Conservation (phyloP, 2,888 invertebrate genomes). For the Chrysopilus asiliformis region DNA sequence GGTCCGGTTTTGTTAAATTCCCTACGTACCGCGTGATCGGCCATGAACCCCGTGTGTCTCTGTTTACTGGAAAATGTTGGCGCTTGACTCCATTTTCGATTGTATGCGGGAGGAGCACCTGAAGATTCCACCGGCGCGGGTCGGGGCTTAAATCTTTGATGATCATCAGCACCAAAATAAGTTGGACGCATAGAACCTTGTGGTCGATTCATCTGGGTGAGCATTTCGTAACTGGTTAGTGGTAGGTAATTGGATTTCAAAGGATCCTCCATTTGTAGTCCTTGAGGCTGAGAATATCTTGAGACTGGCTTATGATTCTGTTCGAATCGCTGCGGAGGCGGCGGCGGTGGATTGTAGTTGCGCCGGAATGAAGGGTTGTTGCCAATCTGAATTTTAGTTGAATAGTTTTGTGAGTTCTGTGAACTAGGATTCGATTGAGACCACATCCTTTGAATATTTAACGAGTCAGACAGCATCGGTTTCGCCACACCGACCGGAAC, state of each 20-base stretch:
- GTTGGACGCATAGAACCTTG: too few relatives aligned
- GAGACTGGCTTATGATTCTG: neutral
- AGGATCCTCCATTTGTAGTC: neutral
- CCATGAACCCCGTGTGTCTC: too few relatives aligned
- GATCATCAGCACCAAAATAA: too few relatives aligned
- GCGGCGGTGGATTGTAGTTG: neutral
- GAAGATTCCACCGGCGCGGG: too few relatives aligned
- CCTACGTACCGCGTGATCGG: too few relatives aligned
- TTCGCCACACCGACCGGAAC: slow-evolving; percentile 35
- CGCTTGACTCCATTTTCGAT: too few relatives aligned
- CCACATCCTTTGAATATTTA: slow-evolving; percentile 8
- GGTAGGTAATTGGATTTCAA: slow-evolving; percentile 6
- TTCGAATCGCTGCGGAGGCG: neutral
- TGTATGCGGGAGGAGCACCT: too few relatives aligned
- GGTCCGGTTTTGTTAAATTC: too few relatives aligned
- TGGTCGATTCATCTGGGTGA: slow-evolving; percentile 6
- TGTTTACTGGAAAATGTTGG: too few relatives aligned
- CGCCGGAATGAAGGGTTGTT: neutral
- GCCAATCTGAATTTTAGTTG: slow-evolving; percentile 1
- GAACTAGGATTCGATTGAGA: neutral
- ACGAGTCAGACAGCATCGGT: slow-evolving; percentile 26
- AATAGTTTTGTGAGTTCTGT: neutral
- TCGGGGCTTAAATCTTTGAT: too few relatives aligned
- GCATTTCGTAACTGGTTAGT: slow-evolving; percentile 9
- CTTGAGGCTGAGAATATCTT: too few relatives aligned